Evolutionary conservation across 2,797 vertebrate genomes (phyloP).

Genomic region (Phoxinus dragarum): DNA sequence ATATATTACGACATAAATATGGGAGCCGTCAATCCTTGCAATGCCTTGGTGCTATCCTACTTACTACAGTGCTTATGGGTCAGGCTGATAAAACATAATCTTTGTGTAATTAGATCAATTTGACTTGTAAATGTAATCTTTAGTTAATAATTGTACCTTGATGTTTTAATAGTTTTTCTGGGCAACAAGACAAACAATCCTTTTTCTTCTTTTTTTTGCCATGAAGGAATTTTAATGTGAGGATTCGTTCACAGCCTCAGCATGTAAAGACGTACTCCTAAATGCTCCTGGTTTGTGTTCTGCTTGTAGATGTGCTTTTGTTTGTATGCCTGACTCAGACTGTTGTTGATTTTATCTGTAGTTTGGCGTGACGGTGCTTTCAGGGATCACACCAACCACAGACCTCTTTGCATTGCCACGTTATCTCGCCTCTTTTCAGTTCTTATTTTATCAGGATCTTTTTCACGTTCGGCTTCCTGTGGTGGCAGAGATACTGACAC

Average conservation of each 20-base stretch:
- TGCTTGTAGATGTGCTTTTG: constrained; percentile 13
- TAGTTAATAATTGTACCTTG: not conserved
- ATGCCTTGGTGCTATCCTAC: not conserved
- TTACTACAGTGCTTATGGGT: not conserved
- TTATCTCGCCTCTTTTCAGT: constrained; percentile 20
- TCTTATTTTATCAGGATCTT: constrained; percentile 20
- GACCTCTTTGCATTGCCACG: constrained; percentile 20
- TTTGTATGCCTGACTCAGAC: constrained; percentile 14
- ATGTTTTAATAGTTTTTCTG: not conserved
- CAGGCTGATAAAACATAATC: not conserved
- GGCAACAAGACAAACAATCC: not conserved
- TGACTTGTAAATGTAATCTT: not conserved
- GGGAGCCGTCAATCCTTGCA: not conserved
- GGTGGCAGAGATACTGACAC: constrained; percentile 6
- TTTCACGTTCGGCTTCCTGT: constrained; percentile 27
- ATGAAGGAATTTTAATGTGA: not conserved
- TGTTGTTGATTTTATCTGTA: constrained; percentile 57
- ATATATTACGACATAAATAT: not conserved
- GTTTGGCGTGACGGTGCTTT: constrained; percentile 38
- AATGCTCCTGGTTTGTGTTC: not conserved
- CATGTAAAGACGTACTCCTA: not conserved
- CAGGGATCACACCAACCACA: constrained; percentile 53
- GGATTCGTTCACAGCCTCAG: not conserved
- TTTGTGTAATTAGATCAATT: not conserved
- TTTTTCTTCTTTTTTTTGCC: not conserved